These are phyloP conservation scores for Eristalis tenax DNA, from an alignment of 2,888 invertebrate genomes.

Conservation along the genomic window DNA sequence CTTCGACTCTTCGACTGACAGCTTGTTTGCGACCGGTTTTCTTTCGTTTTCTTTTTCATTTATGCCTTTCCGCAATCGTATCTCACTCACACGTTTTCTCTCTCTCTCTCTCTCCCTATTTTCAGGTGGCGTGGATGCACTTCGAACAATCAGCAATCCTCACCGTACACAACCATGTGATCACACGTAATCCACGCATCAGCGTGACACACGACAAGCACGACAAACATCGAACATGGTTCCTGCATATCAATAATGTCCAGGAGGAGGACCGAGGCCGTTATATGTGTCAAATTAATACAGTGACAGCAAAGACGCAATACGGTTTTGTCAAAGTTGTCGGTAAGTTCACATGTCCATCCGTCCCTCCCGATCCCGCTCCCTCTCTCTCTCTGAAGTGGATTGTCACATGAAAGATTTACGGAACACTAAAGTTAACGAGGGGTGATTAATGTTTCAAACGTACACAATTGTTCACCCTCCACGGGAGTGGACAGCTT, in stretches of 20 bases:
- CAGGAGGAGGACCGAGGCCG: constrained; percentile 95
- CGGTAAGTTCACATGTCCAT: constrained; percentile 83
- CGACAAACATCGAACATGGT: constrained; percentile 91
- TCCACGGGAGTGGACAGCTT: neutral
- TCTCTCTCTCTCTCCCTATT: constrained; percentile 73
- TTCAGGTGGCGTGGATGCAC: constrained; percentile 97
- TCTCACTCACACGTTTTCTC: constrained; percentile 5
- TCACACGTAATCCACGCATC: constrained; percentile 95
- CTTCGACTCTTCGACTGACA: neutral
- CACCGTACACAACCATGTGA: constrained; percentile 96
- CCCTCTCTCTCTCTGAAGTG: neutral
- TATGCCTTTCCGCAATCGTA: neutral
- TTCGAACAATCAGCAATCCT: constrained; percentile 96
- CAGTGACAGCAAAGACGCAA: constrained; percentile 95
- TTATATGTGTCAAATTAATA: constrained; percentile 97
- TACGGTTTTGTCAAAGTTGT: constrained; percentile 96
- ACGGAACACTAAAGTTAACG: constrained; percentile 64
- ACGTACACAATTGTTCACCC: constrained; percentile 28
- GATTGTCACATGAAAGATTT: constrained; percentile 65
- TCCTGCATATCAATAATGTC: constrained; percentile 94
- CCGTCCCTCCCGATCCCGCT: neutral
- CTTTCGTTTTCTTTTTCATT: neutral
- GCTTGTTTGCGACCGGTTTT: neutral
- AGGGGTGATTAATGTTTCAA: constrained; percentile 71
- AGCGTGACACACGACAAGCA: constrained; percentile 95